Percentiles rank a stretch among this genome's conserved stretches.
Evolutionary conservation across 2,113 vertebrate genomes (phyloP).

Genomic region (Trinectes maculatus): DNA sequence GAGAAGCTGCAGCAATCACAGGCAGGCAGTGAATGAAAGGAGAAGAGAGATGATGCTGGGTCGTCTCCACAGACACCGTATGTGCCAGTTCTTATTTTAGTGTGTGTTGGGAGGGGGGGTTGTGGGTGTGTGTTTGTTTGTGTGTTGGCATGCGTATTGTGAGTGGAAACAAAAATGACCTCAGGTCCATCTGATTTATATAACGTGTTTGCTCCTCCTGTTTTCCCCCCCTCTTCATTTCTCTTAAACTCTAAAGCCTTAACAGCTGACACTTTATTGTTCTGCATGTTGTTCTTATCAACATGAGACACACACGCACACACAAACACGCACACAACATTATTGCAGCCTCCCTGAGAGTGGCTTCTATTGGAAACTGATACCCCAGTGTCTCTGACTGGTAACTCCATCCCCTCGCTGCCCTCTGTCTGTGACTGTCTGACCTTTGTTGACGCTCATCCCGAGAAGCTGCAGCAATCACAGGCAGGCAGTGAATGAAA

Average conservation of each 20-base stretch:
- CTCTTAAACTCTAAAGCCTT: conserved; percentile 38
- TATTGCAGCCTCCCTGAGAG: conserved; percentile 13
- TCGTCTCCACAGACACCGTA: conserved; percentile 51
- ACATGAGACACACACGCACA: not conserved
- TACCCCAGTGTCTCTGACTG: conserved; percentile 42
- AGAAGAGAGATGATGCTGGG: conserved; percentile 30
- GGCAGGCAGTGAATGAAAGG: conserved; percentile 52
- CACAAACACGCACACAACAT: not conserved
- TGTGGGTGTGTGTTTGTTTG: no score
- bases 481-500: conserved; percentile 55
- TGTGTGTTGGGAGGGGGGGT: no score
- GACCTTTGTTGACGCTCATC: conserved; percentile 68
- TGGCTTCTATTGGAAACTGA: conserved; percentile 51
- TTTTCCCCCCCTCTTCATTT: not conserved
- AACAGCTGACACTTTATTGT: no score
- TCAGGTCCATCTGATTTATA: conserved; percentile 57
- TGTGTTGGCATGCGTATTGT: conserved; percentile 29
- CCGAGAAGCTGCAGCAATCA: conserved; percentile 18
- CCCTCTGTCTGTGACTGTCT: conserved; percentile 54
- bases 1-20: conserved; percentile 29
- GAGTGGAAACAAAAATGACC: conserved; percentile 57
- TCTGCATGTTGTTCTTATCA: conserved; percentile 1
- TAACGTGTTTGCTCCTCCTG: conserved; percentile 45
- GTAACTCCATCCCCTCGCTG: conserved; percentile 62
- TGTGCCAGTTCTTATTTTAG: conserved; percentile 61